phyloP scores from a whole-genome alignment of 2,888 invertebrate genomes.

The Hypomecis punctinalis region DNA sequence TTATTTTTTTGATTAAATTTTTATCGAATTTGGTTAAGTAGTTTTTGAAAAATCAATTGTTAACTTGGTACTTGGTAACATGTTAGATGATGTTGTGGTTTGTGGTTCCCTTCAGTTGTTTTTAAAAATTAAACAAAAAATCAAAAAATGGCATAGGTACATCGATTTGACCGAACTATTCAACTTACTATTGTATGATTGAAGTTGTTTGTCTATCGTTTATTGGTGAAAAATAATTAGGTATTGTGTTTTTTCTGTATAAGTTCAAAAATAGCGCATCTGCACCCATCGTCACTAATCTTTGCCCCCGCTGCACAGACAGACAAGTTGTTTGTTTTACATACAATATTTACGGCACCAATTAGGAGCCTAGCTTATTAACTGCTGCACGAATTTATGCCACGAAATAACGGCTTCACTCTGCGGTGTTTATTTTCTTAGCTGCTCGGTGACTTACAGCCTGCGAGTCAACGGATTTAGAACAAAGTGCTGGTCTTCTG shows the following conservation, averaged over 20 bases:
- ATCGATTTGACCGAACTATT: no score
- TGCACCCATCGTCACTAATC: conserved; percentile 41
- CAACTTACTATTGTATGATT: no score
- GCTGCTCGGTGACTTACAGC: conserved; percentile 57
- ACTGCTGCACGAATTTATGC: conserved; percentile 70
- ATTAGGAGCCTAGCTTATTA: conserved; percentile 76
- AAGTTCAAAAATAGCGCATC: background rate
- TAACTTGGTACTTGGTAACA: no score
- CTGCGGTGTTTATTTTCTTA: conserved; percentile 61
- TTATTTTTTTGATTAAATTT: no score
- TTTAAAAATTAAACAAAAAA: no score
- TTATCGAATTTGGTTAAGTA: no score
- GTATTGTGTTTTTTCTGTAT: background rate
- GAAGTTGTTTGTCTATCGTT: no score
- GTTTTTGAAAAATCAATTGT: no score
- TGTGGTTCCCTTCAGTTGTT: no score
- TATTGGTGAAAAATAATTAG: no score
- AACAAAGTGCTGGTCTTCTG: conserved; percentile 30
- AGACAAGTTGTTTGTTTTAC: conserved; percentile 74
- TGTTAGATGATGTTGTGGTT: no score
- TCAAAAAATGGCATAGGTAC: no score
- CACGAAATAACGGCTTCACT: conserved; percentile 58
- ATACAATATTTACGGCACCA: conserved; percentile 75
- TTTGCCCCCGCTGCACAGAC: conserved; percentile 53
- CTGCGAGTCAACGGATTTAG: conserved; percentile 28